A percentile compares a stretch with the other conserved stretches of the same genome.
These are phyloP conservation scores for Cyphomyrus plagiostoma DNA, from an alignment of 2,113 vertebrate genomes.

Conservation along the genomic window DNA sequence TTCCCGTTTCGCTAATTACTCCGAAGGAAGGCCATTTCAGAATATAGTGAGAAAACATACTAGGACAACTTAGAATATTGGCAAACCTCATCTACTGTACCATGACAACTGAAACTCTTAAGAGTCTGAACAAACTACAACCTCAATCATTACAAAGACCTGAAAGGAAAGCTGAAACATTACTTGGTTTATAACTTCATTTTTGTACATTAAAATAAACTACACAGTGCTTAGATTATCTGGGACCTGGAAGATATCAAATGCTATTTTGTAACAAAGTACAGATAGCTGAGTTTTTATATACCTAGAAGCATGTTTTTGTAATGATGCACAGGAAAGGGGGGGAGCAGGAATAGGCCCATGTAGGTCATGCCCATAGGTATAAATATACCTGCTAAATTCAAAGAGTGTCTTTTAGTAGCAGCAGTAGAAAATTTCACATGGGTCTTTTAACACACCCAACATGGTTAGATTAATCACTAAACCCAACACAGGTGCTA, in stretches of 20 bases:
- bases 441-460: slow-evolving; percentile 11
- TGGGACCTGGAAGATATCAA: background rate
- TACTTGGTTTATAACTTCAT: background rate
- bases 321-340: background rate
- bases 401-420: background rate
- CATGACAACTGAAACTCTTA: background rate
- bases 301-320: background rate
- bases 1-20: background rate
- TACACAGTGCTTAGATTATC: background rate
- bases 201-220: background rate
- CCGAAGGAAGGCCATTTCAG: background rate
- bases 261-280: background rate
- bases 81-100: background rate
- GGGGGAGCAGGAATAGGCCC: background rate
- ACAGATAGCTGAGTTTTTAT: background rate
- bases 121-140: background rate
- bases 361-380: background rate
- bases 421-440: background rate
- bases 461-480: background rate
- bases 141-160: background rate
- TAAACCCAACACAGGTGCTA: background rate
- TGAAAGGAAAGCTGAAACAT: background rate
- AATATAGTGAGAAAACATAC: background rate
- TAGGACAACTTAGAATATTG: background rate
- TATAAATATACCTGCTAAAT: background rate